Percentiles rank a stretch among this genome's conserved stretches.
Evolutionary conservation across 2,888 invertebrate species (phyloP).

Genomic region (Ptychoptera albimana): DNA sequence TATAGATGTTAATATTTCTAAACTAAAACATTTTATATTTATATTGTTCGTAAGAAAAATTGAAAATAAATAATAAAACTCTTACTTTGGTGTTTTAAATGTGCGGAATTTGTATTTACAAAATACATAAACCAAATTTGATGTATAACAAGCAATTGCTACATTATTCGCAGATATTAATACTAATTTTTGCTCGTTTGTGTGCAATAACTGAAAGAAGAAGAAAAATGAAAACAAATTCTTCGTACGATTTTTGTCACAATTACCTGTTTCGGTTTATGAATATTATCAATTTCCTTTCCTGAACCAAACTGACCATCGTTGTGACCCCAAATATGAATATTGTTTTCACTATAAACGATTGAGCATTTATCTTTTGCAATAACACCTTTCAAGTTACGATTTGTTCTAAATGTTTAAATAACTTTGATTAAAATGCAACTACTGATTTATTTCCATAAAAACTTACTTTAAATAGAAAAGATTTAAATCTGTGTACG

Average conservation of each 20-base stretch:
- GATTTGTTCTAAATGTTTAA: conserved; percentile 6
- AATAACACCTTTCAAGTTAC: conserved; percentile 37
- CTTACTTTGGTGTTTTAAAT: conserved; percentile 25
- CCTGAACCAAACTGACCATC: conserved; percentile 57
- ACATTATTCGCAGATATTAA: conserved; percentile 28
- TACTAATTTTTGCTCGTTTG: conserved; percentile 18
- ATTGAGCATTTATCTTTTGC: conserved; percentile 59
- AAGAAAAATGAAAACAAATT: not conserved
- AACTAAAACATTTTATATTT: conserved; percentile 16
- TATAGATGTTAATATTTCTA: conserved; percentile 26
- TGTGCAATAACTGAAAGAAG: conserved; percentile 4
- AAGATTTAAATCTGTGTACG: conserved; percentile 18
- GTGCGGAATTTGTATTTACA: conserved; percentile 20
- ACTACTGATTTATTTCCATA: too few relatives aligned
- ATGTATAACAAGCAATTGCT: conserved; percentile 22
- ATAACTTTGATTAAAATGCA: too few relatives aligned
- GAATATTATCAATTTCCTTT: conserved; percentile 13
- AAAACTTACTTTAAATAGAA: too few relatives aligned
- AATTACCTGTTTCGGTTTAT: conserved; percentile 19
- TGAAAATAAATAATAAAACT: conserved; percentile 2
- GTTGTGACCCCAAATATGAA: conserved; percentile 72
- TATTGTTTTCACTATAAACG: conserved; percentile 39
- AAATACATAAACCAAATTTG: conserved; percentile 20
- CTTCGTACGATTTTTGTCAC: not conserved
- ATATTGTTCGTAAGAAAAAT: conserved; percentile 1